Evolutionary conservation across 2,888 invertebrate species (phyloP).

Genomic region (Acrobasis consociella): DNA sequence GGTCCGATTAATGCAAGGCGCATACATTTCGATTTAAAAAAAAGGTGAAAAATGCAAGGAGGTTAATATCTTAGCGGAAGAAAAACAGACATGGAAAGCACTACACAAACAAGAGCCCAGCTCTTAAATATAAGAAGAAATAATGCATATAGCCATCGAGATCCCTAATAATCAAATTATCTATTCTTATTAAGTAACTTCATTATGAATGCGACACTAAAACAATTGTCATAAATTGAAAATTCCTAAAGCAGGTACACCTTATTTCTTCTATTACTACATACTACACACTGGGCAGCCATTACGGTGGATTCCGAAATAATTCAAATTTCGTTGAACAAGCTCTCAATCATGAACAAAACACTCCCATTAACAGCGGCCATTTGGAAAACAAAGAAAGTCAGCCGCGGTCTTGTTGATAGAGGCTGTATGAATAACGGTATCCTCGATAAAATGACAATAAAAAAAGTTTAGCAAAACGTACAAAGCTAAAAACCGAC

Average conservation of each 20-base stretch:
- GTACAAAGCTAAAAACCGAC: no score
- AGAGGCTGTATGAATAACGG: background rate
- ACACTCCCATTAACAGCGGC: conserved; percentile 17
- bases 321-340: conserved; percentile 14
- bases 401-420: background rate
- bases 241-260: background rate
- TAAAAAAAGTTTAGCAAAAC: no score
- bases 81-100: no score
- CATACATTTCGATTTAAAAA: no score
- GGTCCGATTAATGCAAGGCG: no score
- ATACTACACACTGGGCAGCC: background rate
- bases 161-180: no score
- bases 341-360: conserved; percentile 18
- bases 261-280: conserved; percentile 2
- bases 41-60: no score
- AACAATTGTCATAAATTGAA: conserved; percentile 1
- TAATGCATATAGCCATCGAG: no score
- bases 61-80: no score
- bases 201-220: background rate
- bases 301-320: conserved; percentile 11
- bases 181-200: background rate
- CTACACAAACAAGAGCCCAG: no score
- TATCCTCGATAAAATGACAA: no score
- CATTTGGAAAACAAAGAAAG: conserved; percentile 40
- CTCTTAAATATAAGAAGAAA: no score